phyloP scores from a whole-genome alignment of 2,797 vertebrate genomes.

The Myoxocephalus aenaeus region DNA sequence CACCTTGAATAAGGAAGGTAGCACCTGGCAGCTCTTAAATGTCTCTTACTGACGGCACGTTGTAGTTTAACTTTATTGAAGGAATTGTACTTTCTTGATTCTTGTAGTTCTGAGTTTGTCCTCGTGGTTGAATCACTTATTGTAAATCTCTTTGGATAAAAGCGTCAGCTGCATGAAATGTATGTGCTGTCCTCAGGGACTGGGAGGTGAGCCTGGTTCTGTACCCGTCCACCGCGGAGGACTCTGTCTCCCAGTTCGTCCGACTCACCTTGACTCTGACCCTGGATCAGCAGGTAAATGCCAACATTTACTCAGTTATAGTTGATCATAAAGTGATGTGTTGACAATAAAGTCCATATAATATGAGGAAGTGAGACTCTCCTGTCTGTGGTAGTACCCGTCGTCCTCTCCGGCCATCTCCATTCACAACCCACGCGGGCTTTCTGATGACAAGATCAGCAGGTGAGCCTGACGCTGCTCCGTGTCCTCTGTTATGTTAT shows the following conservation, averaged over 20 bases:
- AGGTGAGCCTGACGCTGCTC: constrained; percentile 78
- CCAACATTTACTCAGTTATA: not conserved
- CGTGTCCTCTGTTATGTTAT: no score
- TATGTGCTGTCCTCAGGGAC: constrained; percentile 81
- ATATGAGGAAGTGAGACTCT: not conserved
- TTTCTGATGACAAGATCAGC: constrained; percentile 94
- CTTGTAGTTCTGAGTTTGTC: no score
- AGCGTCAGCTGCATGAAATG: no score
- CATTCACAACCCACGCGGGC: constrained; percentile 91
- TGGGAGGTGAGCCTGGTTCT: constrained; percentile 92
- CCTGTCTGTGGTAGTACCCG: constrained; percentile 86
- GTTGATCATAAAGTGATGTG: no score
- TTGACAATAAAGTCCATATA: no score
- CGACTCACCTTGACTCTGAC: constrained; percentile 90
- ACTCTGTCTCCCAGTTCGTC: constrained; percentile 93
- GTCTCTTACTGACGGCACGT: no score
- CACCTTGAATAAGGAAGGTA: no score
- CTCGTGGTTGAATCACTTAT: no score
- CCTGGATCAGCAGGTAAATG: constrained; percentile 86
- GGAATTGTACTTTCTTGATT: no score
- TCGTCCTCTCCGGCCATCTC: constrained; percentile 87
- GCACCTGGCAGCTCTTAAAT: no score
- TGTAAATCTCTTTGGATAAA: no score
- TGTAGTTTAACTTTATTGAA: no score
- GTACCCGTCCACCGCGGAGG: constrained; percentile 92